These are phyloP conservation scores for Argynnis bischoffii DNA, from an alignment of 2,888 invertebrate species.

Conservation along the genomic window DNA sequence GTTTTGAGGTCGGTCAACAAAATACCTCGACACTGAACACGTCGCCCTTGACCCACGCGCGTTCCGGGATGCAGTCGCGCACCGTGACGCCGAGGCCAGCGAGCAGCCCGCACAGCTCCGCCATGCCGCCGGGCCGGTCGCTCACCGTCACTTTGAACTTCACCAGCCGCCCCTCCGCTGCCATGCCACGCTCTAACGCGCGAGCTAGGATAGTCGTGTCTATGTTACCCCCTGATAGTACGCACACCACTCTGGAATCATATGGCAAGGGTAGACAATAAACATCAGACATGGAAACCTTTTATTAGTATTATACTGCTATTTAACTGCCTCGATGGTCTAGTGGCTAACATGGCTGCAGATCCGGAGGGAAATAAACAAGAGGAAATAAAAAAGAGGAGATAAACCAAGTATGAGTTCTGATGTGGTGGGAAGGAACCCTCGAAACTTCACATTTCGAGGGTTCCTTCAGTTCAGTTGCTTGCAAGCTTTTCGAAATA, in stretches of 20 bases:
- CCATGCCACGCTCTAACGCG: constrained; percentile 94
- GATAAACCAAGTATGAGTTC: too few species aligned
- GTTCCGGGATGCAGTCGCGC: constrained; percentile 96
- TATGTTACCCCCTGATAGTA: constrained; percentile 94
- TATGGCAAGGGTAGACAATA: not conserved
- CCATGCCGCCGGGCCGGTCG: constrained; percentile 93
- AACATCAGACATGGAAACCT: not conserved
- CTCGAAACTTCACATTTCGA: too few species aligned
- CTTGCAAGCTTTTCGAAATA: too few species aligned
- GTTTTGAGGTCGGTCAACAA: not conserved
- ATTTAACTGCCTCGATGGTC: too few species aligned
- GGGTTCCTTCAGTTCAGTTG: too few species aligned
- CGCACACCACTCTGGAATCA: constrained; percentile 87
- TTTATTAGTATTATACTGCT: not conserved
- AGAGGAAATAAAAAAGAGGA: too few species aligned
- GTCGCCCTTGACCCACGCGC: constrained; percentile 96
- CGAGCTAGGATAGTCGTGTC: constrained; percentile 94
- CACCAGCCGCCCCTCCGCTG: constrained; percentile 90
- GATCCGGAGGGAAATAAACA: too few species aligned
- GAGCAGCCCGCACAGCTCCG: constrained; percentile 89
- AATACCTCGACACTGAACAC: constrained; percentile 84
- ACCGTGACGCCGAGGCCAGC: constrained; percentile 91
- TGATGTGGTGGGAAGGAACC: too few species aligned
- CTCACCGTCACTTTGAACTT: constrained; percentile 84
- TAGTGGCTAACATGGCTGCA: too few species aligned